Evolutionary conservation across 1,140 invertebrate species (phyloP), one percentile per base, ranked within the genome.

Genomic region (Euura lappo): DNA sequence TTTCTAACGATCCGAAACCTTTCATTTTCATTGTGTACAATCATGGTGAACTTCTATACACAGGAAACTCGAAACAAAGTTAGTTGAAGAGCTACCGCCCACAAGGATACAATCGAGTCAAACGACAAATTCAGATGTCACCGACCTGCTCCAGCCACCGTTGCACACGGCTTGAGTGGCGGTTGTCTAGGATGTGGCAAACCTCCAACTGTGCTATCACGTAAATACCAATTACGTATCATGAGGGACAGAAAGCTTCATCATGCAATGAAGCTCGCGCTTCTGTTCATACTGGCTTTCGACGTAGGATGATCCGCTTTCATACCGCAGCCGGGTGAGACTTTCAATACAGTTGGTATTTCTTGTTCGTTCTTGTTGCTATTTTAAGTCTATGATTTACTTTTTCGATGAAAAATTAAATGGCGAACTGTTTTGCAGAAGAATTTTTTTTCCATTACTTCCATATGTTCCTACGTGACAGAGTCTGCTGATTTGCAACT

Each of bases 101-200:
- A 28, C 28, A 28, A 28, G 28, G 28, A 28, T 28, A 28, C 28
- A 28, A 28, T 28, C 6, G 51, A 11, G 5, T 60, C 2, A 3
- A 60, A 60, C 51, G 51, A 28, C 28, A 28, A 60, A 60, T 60
- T 60, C 51, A n/a, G 51, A 60, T 60, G 51, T 60, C 51, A 60
- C 51, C 8, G 8, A n/a, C 51, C 10, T 8, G 51, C 51, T 11
- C 51, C 8, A 11, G 51, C 8, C 51, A 4, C 51, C 13, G 51
- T 5, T 60, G 66, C 44, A 68, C 66, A n/a, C 66, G 66, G 66
- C 6, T 4, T 44, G 66, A 68, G 28, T 68, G 28, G 4, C 8
- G 11, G 66, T 42, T 8, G 51, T 60, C 51, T 60, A 60, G 10
- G 51, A 60, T 60, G 51, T 3, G 51, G 51, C 51, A 11, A 60